Evolutionary conservation across 2,888 invertebrate genomes (phyloP).

Genomic region (Rhagium mordax): DNA sequence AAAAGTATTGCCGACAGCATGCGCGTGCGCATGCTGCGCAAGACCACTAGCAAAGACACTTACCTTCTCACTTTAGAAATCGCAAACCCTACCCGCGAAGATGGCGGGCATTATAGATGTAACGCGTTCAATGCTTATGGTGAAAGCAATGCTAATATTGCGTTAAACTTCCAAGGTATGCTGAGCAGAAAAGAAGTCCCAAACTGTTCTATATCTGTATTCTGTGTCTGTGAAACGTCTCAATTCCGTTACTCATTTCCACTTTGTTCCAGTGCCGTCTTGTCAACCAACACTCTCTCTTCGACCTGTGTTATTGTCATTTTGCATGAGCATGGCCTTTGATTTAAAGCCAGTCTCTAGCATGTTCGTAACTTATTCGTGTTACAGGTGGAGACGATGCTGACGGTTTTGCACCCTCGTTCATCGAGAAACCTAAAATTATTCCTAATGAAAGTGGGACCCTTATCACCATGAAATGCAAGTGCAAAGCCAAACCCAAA

Average conservation of each 20-base stretch:
- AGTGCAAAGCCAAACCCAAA: slow-evolving; percentile 95
- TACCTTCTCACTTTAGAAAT: slow-evolving; percentile 95
- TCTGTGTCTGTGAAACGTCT: slow-evolving; percentile 62
- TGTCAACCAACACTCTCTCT: slow-evolving; percentile 53
- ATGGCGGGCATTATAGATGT: slow-evolving; percentile 99
- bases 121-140: slow-evolving; percentile 99
- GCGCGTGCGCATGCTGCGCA: slow-evolving; percentile 92
- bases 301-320: slow-evolving; percentile 61
- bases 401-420: slow-evolving; percentile 95
- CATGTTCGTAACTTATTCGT: slow-evolving; percentile 59
- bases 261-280: slow-evolving; percentile 62
- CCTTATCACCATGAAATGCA: slow-evolving; percentile 97
- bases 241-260: slow-evolving; percentile 62
- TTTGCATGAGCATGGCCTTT: slow-evolving; percentile 71
- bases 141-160: slow-evolving; percentile 99
- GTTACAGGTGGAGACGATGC: slow-evolving; percentile 90
- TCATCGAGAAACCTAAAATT: slow-evolving; percentile 98
- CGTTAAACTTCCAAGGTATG: slow-evolving; percentile 99
- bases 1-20: slow-evolving; percentile 87
- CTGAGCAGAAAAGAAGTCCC: slow-evolving; percentile 47
- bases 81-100: slow-evolving; percentile 94
- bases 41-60: slow-evolving; percentile 90
- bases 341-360: slow-evolving; percentile 58
- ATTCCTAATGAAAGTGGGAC: slow-evolving; percentile 98
- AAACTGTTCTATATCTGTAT: slow-evolving; percentile 50